These are phyloP conservation scores for Oligia latruncula DNA, from an alignment of 2,888 invertebrate genomes.

Conservation along the genomic window DNA sequence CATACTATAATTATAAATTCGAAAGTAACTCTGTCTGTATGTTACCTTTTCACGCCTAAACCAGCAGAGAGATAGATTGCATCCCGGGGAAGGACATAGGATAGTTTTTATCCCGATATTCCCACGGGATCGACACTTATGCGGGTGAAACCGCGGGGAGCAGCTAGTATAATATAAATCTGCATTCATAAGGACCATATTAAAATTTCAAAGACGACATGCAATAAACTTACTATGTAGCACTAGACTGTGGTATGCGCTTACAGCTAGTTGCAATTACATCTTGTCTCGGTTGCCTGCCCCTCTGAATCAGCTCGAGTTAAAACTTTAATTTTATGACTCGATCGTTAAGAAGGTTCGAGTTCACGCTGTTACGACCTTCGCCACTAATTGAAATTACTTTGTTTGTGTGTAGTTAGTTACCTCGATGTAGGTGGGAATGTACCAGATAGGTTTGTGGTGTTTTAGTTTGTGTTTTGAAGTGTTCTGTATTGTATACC, in stretches of 20 bases:
- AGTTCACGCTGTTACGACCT: conserved; percentile 44
- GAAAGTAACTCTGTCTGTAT: too few species aligned
- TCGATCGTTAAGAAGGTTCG: conserved; percentile 51
- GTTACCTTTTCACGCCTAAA: too few species aligned
- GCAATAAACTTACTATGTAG: conserved; percentile 16
- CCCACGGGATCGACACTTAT: too few species aligned
- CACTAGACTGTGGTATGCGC: conserved; percentile 39
- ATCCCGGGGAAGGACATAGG: too few species aligned
- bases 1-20: too few species aligned
- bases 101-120: too few species aligned
- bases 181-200: conserved; percentile 5
- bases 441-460: neutral
- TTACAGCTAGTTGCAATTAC: conserved; percentile 58
- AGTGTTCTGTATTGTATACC: neutral
- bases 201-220: neutral
- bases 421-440: conserved; percentile 7
- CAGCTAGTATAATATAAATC: neutral
- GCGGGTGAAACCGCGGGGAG: too few species aligned
- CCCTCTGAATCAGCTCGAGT: conserved; percentile 62
- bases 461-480: neutral
- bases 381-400: conserved; percentile 62
- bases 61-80: too few species aligned
- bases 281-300: conserved; percentile 58
- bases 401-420: conserved; percentile 36
- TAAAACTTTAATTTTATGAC: conserved; percentile 66